Evolutionary conservation across 2,113 vertebrate species (phyloP).

Genomic region (Cyanoramphus novaezelandiae): DNA sequence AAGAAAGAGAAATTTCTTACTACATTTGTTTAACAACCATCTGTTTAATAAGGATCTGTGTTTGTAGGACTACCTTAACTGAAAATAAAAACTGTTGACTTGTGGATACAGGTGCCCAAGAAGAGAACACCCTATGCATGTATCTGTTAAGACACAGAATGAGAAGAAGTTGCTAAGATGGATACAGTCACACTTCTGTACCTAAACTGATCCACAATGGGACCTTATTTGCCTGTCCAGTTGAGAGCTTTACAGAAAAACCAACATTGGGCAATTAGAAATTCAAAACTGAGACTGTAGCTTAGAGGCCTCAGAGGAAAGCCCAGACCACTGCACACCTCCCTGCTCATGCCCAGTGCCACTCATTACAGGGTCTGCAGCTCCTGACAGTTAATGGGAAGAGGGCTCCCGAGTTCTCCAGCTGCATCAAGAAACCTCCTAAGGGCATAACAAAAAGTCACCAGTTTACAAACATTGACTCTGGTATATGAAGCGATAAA

Average conservation of each 20-base stretch:
- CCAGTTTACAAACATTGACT: background rate
- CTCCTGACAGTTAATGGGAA: background rate
- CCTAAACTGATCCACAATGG: background rate
- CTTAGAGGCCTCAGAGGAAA: background rate
- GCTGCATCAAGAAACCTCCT: background rate
- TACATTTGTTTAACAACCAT: background rate
- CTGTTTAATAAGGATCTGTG: background rate
- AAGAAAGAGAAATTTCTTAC: background rate
- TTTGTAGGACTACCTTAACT: background rate
- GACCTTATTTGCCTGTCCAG: background rate
- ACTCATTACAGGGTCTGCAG: background rate
- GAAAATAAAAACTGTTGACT: background rate
- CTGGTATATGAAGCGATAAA: background rate
- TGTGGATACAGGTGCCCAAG: background rate
- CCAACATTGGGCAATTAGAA: background rate
- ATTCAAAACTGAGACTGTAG: background rate
- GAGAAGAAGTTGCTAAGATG: background rate
- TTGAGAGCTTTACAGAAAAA: background rate
- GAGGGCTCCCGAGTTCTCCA: background rate
- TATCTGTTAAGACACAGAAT: background rate
- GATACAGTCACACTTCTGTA: background rate
- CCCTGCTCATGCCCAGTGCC: background rate
- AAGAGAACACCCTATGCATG: accelerated
- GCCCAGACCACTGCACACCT: background rate
- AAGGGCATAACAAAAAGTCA: background rate